Conservation (phyloP, 2,113 vertebrate species). For the Phylloscopus whistleri region DNA sequence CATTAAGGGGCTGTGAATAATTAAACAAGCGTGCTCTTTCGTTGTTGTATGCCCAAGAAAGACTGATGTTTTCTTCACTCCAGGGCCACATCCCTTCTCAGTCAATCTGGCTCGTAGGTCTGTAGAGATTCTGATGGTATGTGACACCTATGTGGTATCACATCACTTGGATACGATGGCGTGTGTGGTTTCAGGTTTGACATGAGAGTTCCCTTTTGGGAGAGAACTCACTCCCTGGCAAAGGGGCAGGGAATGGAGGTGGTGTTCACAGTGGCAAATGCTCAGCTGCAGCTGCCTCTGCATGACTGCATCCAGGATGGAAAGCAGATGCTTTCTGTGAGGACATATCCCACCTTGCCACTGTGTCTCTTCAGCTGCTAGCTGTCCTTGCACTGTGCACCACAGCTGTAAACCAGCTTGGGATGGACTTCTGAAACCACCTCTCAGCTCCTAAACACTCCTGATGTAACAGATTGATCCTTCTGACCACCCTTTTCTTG, state of each 20-base stretch:
- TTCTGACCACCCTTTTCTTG: not conserved
- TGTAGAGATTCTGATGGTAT: not conserved
- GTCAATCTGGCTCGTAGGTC: not conserved
- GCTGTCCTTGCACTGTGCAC: not conserved
- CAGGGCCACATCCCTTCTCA: not conserved
- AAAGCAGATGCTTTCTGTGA: not conserved
- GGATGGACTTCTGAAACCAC: not conserved
- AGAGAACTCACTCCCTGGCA: not conserved
- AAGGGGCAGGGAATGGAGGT: not conserved
- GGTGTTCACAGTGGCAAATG: not conserved
- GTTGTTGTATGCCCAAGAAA: not conserved
- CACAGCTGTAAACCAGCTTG: not conserved
- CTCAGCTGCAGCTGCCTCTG: not conserved
- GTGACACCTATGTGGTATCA: not conserved
- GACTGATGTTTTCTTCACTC: not conserved
- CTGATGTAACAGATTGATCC: not conserved
- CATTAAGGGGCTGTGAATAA: not conserved
- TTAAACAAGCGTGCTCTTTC: not conserved
- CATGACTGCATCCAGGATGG: not conserved
- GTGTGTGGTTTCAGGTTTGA: not conserved
- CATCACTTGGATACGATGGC: fast-evolving
- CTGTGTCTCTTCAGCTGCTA: not conserved
- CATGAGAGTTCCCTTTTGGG: fast-evolving
- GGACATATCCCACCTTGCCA: fast-evolving
- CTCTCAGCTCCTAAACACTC: not conserved